These are phyloP conservation scores for Himalopsyche kuldschensis DNA, from an alignment of 2,888 invertebrate genomes.

Conservation along the genomic window DNA sequence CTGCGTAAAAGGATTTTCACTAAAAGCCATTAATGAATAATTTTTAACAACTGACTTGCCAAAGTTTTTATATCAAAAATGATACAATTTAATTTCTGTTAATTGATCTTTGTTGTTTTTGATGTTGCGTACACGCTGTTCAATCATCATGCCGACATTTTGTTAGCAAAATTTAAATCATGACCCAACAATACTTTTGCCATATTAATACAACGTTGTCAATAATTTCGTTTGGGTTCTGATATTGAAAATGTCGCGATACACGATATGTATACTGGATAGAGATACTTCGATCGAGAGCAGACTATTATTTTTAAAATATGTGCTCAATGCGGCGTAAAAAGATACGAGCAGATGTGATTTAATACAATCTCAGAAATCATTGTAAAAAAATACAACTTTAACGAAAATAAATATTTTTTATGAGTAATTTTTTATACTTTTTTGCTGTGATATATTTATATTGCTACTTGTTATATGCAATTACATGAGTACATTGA, in stretches of 20 bases:
- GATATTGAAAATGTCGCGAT: not conserved
- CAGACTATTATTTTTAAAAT: not conserved
- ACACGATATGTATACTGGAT: no score
- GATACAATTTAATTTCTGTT: not conserved
- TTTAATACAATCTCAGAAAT: no score
- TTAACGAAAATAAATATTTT: no score
- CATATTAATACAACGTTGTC: not conserved
- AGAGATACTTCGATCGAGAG: not conserved
- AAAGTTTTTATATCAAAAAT: conserved; percentile 13
- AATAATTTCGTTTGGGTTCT: not conserved
- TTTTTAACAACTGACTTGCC: conserved; percentile 23
- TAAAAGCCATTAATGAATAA: conserved; percentile 22
- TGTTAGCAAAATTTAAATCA: not conserved
- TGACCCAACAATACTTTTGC: not conserved
- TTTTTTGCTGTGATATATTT: no score
- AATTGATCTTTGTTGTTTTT: not conserved
- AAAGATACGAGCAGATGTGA: not conserved
- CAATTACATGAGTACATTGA: no score
- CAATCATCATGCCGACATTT: not conserved
- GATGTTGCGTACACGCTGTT: not conserved
- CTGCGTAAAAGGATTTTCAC: not conserved
- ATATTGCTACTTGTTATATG: no score
- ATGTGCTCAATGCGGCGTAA: not conserved
- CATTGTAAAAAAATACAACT: no score
- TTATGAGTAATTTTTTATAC: no score